Conservation (phyloP, 2,797 vertebrate species). For the Yasuhikotakia modesta region DNA sequence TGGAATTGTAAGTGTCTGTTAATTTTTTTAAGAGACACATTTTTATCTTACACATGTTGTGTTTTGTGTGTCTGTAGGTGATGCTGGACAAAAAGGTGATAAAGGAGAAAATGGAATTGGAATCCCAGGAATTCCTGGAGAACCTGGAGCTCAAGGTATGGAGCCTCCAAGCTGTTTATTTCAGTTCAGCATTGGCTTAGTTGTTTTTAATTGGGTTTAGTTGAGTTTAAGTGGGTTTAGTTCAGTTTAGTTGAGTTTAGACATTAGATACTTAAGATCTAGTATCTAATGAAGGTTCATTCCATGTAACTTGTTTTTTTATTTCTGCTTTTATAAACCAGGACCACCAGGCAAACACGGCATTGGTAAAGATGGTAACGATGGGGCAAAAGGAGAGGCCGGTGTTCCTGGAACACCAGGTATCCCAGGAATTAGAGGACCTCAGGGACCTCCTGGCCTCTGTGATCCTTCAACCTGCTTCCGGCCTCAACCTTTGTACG, state of each 20-base stretch:
- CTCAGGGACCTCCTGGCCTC: slow-evolving; percentile 73
- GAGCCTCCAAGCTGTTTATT: background rate
- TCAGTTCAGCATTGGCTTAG: too few species aligned
- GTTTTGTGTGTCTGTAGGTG: slow-evolving; percentile 64
- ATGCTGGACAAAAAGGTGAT: slow-evolving; percentile 72
- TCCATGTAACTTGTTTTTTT: too few species aligned
- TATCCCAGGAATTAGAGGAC: slow-evolving; percentile 70
- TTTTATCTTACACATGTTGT: background rate
- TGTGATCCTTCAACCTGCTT: slow-evolving; percentile 82
- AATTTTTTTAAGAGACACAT: too few species aligned
- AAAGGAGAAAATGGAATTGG: slow-evolving; percentile 77
- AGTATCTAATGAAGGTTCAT: too few species aligned
- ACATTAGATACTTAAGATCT: too few species aligned
- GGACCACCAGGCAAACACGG: slow-evolving; percentile 73
- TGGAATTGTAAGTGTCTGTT: too few species aligned
- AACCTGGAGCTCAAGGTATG: slow-evolving; percentile 74
- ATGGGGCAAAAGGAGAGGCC: slow-evolving; percentile 72
- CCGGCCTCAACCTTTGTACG: slow-evolving; percentile 73
- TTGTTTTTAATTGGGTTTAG: too few species aligned
- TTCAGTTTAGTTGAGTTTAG: too few species aligned
- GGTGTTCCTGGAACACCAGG: slow-evolving; percentile 74
- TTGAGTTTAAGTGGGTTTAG: too few species aligned
- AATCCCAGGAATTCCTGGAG: slow-evolving; percentile 73
- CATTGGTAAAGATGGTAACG: slow-evolving; percentile 75
- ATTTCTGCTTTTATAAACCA: slow-evolving; percentile 42